Conservation (phyloP, 2,113 vertebrate genomes). For the Colaptes auratus region DNA sequence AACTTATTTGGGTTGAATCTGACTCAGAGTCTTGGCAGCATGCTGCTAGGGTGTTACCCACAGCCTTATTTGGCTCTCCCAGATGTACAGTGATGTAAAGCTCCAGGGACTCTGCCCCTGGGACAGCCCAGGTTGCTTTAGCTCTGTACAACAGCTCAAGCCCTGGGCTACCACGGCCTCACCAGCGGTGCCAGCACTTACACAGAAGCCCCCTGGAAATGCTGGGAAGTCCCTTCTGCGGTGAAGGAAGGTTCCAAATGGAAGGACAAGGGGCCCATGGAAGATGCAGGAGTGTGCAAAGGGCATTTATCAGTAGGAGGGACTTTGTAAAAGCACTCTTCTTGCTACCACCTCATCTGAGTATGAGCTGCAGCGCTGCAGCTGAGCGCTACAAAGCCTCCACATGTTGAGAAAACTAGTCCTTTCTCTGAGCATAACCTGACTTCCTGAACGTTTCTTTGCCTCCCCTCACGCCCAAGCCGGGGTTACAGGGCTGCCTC, state of each 20-base stretch:
- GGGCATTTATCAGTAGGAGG: neutral
- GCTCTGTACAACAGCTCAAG: neutral
- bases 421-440: neutral
- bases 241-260: neutral
- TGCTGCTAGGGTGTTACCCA: neutral
- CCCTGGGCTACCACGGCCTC: neutral
- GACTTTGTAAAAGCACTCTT: neutral
- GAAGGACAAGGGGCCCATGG: neutral
- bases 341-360: neutral
- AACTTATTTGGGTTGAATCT: constrained; percentile 24
- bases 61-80: neutral
- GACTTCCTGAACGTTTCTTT: neutral
- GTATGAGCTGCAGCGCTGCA: neutral
- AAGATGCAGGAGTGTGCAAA: neutral
- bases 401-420: neutral
- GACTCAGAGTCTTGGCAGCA: constrained; percentile 29
- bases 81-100: neutral
- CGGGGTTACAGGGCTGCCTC: neutral
- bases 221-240: neutral
- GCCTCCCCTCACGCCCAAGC: neutral
- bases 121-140: neutral
- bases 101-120: neutral
- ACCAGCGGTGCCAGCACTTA: neutral
- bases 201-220: neutral
- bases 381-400: neutral